These are phyloP conservation scores for Diprion similis DNA, from an alignment of 1,140 invertebrate genomes.

Conservation along the genomic window DNA sequence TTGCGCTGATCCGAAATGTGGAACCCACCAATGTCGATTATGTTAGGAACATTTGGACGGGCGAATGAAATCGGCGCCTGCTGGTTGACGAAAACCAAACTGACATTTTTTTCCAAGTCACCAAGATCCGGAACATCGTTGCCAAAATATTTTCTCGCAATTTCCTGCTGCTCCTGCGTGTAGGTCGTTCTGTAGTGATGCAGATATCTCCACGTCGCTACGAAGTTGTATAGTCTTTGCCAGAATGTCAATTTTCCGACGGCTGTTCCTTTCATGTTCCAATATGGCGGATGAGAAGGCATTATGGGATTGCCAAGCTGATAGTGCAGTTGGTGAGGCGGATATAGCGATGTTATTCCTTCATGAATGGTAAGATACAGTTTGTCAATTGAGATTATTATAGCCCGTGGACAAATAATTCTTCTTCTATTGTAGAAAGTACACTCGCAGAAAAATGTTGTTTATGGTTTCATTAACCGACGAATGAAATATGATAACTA, in stretches of 20 bases:
- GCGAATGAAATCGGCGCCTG: slow-evolving; percentile 69
- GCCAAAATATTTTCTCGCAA: slow-evolving; percentile 52
- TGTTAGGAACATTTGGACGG: slow-evolving; percentile 48
- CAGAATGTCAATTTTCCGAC: slow-evolving; percentile 25
- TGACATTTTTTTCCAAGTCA: slow-evolving; percentile 65
- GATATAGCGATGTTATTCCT: slow-evolving; percentile 28
- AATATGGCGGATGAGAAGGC: slow-evolving; percentile 36
- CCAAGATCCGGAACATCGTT: slow-evolving; percentile 55
- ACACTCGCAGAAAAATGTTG: no score
- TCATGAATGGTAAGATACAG: no score
- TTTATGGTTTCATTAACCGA: no score
- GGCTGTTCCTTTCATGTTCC: slow-evolving; percentile 30
- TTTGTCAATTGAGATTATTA: no score
- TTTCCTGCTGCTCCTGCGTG: slow-evolving; percentile 43
- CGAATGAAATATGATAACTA: no score
- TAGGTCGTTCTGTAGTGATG: not conserved
- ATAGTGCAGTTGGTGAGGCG: not conserved
- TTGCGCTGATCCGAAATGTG: slow-evolving; percentile 51
- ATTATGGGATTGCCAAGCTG: slow-evolving; percentile 27
- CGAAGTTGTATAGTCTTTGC: slow-evolving; percentile 29
- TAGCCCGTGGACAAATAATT: no score
- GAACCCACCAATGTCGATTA: no score
- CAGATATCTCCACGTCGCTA: slow-evolving; percentile 14
- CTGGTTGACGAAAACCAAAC: slow-evolving; percentile 36
- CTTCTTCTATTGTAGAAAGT: no score